These are phyloP conservation scores for Pipistrellus nathusii DNA, from an alignment of 2,797 vertebrate species.

Conservation along the genomic window DNA sequence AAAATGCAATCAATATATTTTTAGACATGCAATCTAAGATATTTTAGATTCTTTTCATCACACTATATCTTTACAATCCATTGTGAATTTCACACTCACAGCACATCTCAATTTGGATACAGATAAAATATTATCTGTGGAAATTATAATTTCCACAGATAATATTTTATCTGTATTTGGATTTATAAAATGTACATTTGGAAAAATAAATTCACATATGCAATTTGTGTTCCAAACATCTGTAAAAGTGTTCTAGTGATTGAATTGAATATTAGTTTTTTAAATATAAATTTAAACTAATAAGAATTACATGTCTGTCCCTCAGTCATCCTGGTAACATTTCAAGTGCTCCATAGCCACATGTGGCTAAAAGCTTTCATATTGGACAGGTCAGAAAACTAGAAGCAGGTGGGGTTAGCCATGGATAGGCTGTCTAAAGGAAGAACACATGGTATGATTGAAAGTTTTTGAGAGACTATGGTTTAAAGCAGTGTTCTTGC, in stretches of 20 bases:
- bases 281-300: slow-evolving; percentile 29
- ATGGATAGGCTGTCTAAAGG: neutral
- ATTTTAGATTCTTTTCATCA: neutral
- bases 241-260: neutral
- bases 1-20: neutral
- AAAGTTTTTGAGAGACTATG: neutral
- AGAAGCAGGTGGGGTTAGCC: neutral
- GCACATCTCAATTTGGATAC: neutral
- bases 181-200: neutral
- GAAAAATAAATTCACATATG: neutral
- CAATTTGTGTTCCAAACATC: neutral
- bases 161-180: neutral
- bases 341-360: neutral
- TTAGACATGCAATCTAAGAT: neutral
- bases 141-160: neutral
- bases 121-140: no score
- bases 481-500: neutral
- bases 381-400: neutral
- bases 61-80: neutral
- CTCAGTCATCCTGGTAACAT: neutral
- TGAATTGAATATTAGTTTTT: slow-evolving; percentile 4
- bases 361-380: neutral
- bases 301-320: slow-evolving; percentile 33
- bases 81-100: neutral
- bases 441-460: neutral